Evolutionary conservation across 2,113 vertebrate species (phyloP).

Genomic region (Sylvilagus bachmani): DNA sequence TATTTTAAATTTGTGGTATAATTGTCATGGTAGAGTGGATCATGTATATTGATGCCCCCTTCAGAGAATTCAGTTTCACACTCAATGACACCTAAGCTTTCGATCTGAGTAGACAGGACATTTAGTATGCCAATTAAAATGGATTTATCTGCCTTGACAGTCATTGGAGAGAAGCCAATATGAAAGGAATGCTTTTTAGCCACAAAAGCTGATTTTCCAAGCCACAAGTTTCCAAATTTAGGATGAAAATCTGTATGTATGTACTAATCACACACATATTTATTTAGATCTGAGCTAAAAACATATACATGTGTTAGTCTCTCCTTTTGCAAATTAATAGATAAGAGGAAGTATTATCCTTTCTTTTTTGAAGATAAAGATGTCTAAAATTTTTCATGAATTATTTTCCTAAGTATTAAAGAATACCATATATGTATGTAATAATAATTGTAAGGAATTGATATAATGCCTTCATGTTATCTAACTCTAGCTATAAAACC

Average conservation of each 20-base stretch:
- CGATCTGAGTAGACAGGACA: neutral
- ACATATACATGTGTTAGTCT: neutral
- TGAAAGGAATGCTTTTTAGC: conserved; percentile 38
- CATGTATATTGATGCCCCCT: neutral
- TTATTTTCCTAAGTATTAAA: conserved; percentile 50
- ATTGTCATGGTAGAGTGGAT: conserved; percentile 17
- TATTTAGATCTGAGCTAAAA: conserved; percentile 32
- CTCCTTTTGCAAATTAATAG: conserved; percentile 35
- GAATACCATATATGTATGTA: neutral
- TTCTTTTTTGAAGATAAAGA: conserved; percentile 43
- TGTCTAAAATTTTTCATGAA: neutral
- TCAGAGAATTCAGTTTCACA: conserved; percentile 2
- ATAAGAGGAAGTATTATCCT: neutral
- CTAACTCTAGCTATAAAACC: neutral
- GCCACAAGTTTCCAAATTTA: conserved; percentile 3
- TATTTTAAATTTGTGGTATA: neutral
- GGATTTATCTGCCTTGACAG: conserved; percentile 22
- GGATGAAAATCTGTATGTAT: neutral
- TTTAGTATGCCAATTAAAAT: conserved; percentile 54
- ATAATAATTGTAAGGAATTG: conserved; percentile 1
- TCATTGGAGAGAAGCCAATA: conserved; percentile 45
- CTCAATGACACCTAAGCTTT: neutral
- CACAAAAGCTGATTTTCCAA: neutral
- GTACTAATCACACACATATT: conserved; percentile 1
- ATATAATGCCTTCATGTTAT: neutral